Percentiles rank a stretch among this genome's conserved stretches.
These are phyloP conservation scores for Morbakka virulenta DNA, from an alignment of 30 jellyfish, hydroid and myxozoan genomes.

Conservation along the genomic window DNA sequence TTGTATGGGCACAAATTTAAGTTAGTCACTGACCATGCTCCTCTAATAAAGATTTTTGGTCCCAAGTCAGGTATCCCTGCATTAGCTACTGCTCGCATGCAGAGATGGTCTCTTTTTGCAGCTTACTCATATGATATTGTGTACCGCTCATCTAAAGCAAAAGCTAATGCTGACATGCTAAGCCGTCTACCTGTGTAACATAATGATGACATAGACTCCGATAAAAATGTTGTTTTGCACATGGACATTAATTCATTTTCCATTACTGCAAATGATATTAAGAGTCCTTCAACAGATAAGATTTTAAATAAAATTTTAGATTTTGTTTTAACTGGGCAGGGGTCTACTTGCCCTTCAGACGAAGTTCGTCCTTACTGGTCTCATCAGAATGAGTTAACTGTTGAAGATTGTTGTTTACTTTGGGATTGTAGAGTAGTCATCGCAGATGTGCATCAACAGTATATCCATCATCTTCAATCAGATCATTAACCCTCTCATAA, in stretches of 20 bases:
- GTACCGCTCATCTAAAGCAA: background rate
- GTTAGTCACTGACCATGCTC: conserved; percentile 52
- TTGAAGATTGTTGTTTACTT: too few relatives aligned
- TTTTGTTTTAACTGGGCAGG: too few relatives aligned
- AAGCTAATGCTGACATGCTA: conserved; percentile 30
- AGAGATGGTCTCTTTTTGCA: conserved; percentile 62
- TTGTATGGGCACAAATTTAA: conserved; percentile 47
- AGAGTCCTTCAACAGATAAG: too few relatives aligned
- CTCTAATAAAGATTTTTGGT: conserved; percentile 15
- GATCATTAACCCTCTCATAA: too few relatives aligned
- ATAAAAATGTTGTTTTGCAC: background rate
- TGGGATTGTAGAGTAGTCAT: too few relatives aligned
- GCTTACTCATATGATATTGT: conserved; percentile 2
- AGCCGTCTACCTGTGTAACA: background rate
- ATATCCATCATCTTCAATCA: too few relatives aligned
- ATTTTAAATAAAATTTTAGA: too few relatives aligned
- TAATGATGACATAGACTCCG: background rate
- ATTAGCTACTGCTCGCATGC: conserved; percentile 53
- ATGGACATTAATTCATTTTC: background rate
- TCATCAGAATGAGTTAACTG: too few relatives aligned
- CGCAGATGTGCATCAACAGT: too few relatives aligned
- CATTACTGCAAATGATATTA: background rate
- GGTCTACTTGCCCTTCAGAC: too few relatives aligned
- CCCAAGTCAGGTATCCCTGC: conserved; percentile 26
- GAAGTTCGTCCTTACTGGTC: too few relatives aligned